Conservation (phyloP, 37 sponge, comb jelly and placozoan genomes). For the Hormiphora californensis region DNA sequence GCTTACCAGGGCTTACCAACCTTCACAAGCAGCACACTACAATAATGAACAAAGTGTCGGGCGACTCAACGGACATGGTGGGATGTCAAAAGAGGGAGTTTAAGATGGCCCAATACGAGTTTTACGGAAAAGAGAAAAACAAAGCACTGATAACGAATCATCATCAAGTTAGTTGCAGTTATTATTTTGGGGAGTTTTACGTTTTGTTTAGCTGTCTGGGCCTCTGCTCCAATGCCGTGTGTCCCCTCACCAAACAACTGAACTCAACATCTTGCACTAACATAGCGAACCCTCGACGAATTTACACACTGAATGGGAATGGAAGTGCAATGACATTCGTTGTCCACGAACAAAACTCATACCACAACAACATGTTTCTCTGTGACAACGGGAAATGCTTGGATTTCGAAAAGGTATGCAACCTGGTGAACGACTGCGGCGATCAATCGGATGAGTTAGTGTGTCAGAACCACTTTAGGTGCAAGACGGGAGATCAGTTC, state of each 20-base stretch:
- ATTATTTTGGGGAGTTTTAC: not conserved
- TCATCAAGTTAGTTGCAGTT: no score
- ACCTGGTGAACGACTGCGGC: not conserved
- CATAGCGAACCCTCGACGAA: no score
- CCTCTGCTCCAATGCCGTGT: not conserved
- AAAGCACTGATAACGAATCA: no score
- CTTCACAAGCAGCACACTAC: no score
- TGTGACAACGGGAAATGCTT: constrained; percentile 10
- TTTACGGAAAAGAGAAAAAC: no score
- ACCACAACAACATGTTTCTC: not conserved
- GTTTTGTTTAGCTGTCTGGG: not conserved
- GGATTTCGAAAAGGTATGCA: not conserved
- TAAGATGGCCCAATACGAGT: no score
- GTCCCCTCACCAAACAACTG: not conserved
- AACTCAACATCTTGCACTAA: not conserved
- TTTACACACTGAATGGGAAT: not conserved
- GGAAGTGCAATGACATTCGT: not conserved
- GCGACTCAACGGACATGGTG: no score
- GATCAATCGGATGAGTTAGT: not conserved
- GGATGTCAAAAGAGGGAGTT: no score
- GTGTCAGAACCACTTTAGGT: not conserved
- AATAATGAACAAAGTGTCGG: no score
- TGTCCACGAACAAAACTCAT: not conserved
- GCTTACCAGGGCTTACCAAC: no score
- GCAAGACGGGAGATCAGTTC: not conserved